Percentiles rank a stretch among this genome's conserved stretches.
Conservation (phyloP, 2,888 invertebrate species). For the Ariolimax columbianus region DNA sequence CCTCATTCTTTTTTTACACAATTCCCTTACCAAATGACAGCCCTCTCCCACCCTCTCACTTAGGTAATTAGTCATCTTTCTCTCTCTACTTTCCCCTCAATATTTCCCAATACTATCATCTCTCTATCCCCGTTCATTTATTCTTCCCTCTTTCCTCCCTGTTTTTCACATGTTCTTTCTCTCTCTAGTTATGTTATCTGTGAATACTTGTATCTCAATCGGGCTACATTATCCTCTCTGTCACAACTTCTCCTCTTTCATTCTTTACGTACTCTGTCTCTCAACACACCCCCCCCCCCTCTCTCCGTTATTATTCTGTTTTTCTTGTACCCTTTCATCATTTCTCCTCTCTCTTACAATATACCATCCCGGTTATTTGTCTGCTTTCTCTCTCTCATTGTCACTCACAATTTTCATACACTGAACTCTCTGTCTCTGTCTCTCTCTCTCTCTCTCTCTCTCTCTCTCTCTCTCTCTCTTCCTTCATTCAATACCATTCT, state of each 20-base stretch:
- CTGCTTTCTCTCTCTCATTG: neutral
- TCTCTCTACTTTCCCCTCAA: no score
- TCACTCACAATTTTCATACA: neutral
- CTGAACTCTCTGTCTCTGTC: neutral
- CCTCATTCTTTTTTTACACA: no score
- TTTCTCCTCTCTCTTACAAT: no score
- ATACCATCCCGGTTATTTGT: no score
- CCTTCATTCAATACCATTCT: no score
- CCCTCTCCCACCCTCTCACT: neutral
- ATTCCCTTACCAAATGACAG: no score
- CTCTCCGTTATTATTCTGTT: no score
- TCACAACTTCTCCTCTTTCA: neutral
- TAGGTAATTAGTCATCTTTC: neutral
- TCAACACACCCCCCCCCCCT: neutral
- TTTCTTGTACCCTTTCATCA: no score
- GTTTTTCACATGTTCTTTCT: neutral
- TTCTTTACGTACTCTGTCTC: neutral
- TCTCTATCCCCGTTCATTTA: neutral
- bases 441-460: neutral
- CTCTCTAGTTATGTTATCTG: no score
- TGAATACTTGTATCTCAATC: neutral
- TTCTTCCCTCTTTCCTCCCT: neutral
- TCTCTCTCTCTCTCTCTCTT: no score
- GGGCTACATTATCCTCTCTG: neutral
- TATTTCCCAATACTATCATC: no score